These are phyloP conservation scores for Epizoanthus illoricatus DNA, from an alignment of 92 coral and sea anemone species.

Conservation along the genomic window DNA sequence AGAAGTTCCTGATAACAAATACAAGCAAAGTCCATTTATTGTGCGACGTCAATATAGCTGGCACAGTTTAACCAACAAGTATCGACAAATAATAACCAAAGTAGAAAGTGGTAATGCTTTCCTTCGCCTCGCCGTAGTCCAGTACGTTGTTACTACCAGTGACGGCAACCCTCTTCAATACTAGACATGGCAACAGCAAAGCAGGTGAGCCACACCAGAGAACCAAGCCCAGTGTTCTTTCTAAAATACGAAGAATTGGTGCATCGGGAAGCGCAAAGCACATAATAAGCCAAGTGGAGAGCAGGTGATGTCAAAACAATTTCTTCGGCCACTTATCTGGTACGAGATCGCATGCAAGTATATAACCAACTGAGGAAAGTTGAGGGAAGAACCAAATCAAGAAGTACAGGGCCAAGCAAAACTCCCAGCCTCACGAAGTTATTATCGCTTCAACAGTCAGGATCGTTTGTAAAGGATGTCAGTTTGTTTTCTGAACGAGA, in stretches of 20 bases:
- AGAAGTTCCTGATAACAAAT: neutral
- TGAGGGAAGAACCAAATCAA: constrained; percentile 39
- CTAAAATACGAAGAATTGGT: constrained; percentile 46
- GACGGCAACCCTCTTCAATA: constrained; percentile 34
- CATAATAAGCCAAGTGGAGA: constrained; percentile 51
- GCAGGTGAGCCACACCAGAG: constrained; percentile 45
- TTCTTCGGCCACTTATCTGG: constrained; percentile 56
- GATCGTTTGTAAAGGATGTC: constrained; percentile 58
- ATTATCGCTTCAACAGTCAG: constrained; percentile 50
- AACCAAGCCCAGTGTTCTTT: constrained; percentile 62
- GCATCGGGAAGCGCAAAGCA: constrained; percentile 45
- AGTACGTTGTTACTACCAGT: constrained; percentile 32
- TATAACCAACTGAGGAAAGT: constrained; percentile 51
- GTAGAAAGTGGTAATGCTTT: constrained; percentile 28
- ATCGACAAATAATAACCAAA: constrained; percentile 33
- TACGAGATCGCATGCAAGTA: constrained; percentile 58
- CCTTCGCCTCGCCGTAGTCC: constrained; percentile 37
- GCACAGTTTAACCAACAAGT: constrained; percentile 41
- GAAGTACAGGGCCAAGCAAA: constrained; percentile 50
- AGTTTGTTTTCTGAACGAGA: constrained; percentile 33
- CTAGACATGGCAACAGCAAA: constrained; percentile 36
- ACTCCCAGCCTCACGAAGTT: constrained; percentile 61
- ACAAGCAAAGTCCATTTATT: constrained; percentile 10
- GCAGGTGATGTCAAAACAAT: constrained; percentile 44
- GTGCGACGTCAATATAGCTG: constrained; percentile 19